A percentile compares a stretch with the other conserved stretches of the same genome.
phyloP scores from a whole-genome alignment of 2,797 vertebrate species.

The Dallia pectoralis region DNA sequence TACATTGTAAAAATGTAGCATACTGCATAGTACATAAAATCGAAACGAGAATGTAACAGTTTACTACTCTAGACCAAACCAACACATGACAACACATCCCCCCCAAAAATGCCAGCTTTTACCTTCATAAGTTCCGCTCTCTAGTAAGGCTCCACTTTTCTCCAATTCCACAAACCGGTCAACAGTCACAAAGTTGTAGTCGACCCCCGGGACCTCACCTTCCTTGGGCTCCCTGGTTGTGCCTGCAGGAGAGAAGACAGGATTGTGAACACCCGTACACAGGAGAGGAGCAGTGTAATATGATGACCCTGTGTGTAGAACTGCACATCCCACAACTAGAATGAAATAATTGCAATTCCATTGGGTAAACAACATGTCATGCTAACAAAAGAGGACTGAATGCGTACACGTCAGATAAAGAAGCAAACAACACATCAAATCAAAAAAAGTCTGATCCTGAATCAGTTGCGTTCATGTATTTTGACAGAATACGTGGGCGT shows the following conservation, averaged over 20 bases:
- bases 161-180: constrained; percentile 98
- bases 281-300: background rate
- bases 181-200: constrained; percentile 97
- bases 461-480: constrained; percentile 19
- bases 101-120: rapidly evolving
- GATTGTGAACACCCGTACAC: constrained; percentile 9
- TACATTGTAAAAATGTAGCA: background rate
- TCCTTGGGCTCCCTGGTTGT: constrained; percentile 99
- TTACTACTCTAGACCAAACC: too few relatives aligned
- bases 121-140: constrained; percentile 99
- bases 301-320: background rate
- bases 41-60: too few relatives aligned
- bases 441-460: constrained; percentile 32
- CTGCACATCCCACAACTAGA: background rate
- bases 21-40: too few relatives aligned
- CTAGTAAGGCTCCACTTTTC: constrained; percentile 94
- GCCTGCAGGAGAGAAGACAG: constrained; percentile 74
- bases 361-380: background rate
- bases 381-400: background rate
- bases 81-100: background rate
- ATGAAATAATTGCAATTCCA: background rate
- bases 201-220: constrained; percentile 98
- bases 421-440: constrained; percentile 11
- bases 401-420: constrained; percentile 27
- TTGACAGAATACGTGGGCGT: constrained; percentile 30